Percentiles rank a stretch among this genome's conserved stretches.
phyloP scores from a whole-genome alignment of 2,888 invertebrate genomes.

The Megastigmus dorsalis region DNA sequence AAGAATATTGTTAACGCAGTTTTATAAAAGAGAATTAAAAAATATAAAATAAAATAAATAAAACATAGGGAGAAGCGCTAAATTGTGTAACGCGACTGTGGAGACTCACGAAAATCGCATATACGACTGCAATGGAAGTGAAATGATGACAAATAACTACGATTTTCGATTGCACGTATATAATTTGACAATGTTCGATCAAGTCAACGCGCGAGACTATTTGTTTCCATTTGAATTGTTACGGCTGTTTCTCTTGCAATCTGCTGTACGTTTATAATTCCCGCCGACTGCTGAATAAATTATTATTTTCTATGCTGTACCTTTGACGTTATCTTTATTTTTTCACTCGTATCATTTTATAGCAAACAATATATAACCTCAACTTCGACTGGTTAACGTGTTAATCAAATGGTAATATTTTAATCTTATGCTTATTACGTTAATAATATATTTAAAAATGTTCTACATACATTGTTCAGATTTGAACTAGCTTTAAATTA shows the following conservation, averaged over 20 bases:
- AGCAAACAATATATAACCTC: no score
- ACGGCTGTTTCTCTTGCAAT: conserved; percentile 50
- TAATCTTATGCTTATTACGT: no score
- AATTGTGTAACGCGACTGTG: conserved; percentile 22
- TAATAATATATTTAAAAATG: no score
- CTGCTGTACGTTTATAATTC: conserved; percentile 65
- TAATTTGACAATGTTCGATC: conserved; percentile 48
- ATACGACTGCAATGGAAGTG: conserved; percentile 40
- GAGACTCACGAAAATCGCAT: neutral
- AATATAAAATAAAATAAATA: neutral
- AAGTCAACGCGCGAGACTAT: conserved; percentile 38
- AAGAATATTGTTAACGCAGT: conserved; percentile 48
- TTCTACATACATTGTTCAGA: no score
- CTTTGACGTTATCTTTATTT: conserved; percentile 30
- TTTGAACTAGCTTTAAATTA: no score
- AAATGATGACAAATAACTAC: conserved; percentile 23
- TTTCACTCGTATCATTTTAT: no score
- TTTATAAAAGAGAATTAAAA: conserved; percentile 34
- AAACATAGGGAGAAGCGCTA: neutral
- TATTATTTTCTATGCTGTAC: conserved; percentile 72
- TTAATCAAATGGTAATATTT: no score
- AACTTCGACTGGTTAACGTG: no score
- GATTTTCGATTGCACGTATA: conserved; percentile 26
- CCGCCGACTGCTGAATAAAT: conserved; percentile 71
- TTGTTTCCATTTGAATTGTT: conserved; percentile 49